Conservation (phyloP, 2,113 vertebrate species). For the Tetraodon nigroviridis region DNA sequence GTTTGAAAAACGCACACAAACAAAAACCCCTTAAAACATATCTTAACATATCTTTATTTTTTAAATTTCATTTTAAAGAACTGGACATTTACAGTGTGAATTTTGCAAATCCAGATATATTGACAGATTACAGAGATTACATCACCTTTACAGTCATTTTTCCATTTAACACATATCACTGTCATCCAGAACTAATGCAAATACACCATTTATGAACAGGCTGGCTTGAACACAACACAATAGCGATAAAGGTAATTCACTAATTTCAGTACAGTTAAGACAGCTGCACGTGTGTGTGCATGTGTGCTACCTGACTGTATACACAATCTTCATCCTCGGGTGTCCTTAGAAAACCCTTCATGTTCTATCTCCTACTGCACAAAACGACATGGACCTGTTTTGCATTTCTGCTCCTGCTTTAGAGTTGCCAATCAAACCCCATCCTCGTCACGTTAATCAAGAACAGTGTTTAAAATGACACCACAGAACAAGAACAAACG, state of each 20-base stretch:
- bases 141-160: neutral
- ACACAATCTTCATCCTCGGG: neutral
- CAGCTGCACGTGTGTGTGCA: too few relatives aligned
- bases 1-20: too few relatives aligned
- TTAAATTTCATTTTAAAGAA: constrained; percentile 2
- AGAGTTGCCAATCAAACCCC: too few relatives aligned
- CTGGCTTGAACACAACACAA: neutral
- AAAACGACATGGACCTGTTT: too few relatives aligned
- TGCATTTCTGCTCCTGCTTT: too few relatives aligned
- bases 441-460: too few relatives aligned
- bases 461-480: neutral
- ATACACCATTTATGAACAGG: neutral
- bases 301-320: too few relatives aligned
- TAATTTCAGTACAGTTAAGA: too few relatives aligned
- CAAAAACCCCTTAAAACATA: too few relatives aligned
- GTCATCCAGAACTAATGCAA: constrained; percentile 1
- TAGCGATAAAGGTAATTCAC: too few relatives aligned
- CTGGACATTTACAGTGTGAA: neutral
- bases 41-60: too few relatives aligned
- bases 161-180: neutral
- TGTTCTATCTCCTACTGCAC: neutral
- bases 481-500: neutral
- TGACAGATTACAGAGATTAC: constrained; percentile 5
- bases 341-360: neutral
- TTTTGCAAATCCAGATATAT: neutral